Conservation (phyloP, 2,888 invertebrate species). For the Aporophyla lueneburgensis region DNA sequence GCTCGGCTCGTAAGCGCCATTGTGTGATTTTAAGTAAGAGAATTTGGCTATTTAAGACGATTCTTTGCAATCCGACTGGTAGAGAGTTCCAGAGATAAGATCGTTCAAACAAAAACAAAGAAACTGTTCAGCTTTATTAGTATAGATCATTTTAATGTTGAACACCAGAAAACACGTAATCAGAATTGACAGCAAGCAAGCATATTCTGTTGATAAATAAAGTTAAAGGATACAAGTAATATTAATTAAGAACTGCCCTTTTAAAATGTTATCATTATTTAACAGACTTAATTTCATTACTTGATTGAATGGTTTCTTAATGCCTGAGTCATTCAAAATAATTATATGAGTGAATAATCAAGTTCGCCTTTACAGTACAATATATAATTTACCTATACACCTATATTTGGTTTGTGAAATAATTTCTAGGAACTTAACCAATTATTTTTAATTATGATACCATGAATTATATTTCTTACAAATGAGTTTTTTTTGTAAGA, state of each 20-base stretch:
- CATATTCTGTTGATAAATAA: conserved; percentile 3
- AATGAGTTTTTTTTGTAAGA: conserved; percentile 17
- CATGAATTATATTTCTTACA: conserved; percentile 2
- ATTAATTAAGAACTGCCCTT: conserved; percentile 57
- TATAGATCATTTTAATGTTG: conserved; percentile 11
- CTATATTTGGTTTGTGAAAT: conserved; percentile 24
- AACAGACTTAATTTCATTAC: conserved; percentile 44
- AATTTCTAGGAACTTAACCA: conserved; percentile 48
- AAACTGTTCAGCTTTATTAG: too few species aligned
- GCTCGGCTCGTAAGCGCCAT: too few species aligned
- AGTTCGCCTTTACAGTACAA: conserved; percentile 35
- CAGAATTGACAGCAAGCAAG: conserved; percentile 17
- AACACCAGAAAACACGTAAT: conserved; percentile 7
- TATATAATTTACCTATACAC: conserved; percentile 11
- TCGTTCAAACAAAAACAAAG: too few species aligned
- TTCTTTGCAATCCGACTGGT: too few species aligned
- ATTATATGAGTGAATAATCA: conserved; percentile 50
- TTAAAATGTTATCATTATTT: conserved; percentile 42
- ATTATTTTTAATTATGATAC: conserved; percentile 48
- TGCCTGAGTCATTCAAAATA: conserved; percentile 58
- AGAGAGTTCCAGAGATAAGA: too few species aligned
- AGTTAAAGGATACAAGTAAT: conserved; percentile 19
- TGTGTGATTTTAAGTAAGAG: too few species aligned
- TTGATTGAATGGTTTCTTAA: conserved; percentile 56
- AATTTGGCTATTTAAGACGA: too few species aligned